Evolutionary conservation across 2,113 vertebrate genomes (phyloP), one percentile per base, ranked within the genome.

Genomic region (Noctilio leporinus): DNA sequence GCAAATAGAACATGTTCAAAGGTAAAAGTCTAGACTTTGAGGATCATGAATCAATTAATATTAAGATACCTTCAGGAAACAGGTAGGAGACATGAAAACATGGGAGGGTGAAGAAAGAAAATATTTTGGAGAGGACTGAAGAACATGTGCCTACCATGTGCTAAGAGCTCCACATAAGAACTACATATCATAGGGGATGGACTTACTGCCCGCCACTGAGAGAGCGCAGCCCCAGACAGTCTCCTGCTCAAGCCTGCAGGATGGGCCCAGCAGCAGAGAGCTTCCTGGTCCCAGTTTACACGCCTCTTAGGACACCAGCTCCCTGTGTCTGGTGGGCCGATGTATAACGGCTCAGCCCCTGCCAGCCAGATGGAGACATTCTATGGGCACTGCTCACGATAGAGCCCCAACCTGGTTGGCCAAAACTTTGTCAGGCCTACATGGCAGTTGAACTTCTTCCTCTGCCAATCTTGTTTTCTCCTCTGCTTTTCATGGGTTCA

Each of bases 161-260:
- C 33, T 5, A 33, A 40, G 38, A 83, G 38, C 5, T 73, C 22
- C 38, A 6, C 35, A 38, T 15, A 19, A 49, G 84, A 55, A 84
- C 7, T n/a, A 38, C 35, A 47, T 15, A 33, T 45, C 45, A 26
- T 3, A 70, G 62, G 11, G 22, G 55, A 7, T 16, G 38, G 6
- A 10, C 30, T 76, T 38, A 28, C 14, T 28, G 11, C n/a, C n/a
- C 22, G 28, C 12, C 26, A 38, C 10, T 70, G 24, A 43, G 62
- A 6, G 15, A 70, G 7, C 19, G 26, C 12, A 35, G 20, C 45
- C 1, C 22, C 3, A 59, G 35, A 72, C 35, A 55, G 40, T 40
- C 14, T 40, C 19, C 24, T 30, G 20, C 57, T 35, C 26, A 38
- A 0, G 0, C 3, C 38, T 45, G 70, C 26, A 26, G 26, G 7